Base-by-base conservation (phyloP, 2,113 vertebrate species). In the Labrus mixtus region DNA sequence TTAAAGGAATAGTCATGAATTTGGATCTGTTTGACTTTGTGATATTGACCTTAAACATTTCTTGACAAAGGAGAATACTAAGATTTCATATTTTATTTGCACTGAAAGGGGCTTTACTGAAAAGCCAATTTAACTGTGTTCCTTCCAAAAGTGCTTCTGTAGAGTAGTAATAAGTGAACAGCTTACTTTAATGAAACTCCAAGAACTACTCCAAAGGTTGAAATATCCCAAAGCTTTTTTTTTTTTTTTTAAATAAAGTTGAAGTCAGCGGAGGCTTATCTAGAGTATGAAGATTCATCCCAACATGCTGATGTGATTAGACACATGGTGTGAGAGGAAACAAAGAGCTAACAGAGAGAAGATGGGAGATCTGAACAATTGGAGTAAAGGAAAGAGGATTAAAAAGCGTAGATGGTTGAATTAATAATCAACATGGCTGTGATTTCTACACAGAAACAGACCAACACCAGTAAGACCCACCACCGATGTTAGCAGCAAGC, bases 401-500 rank as follows among this genome's bases (percentile, higher is more conserved):
- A 51, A 70, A 46, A 68, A 57, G 33, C 41, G 0, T 23, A 57
- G 8, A 67, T 10, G 56, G 76, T 84, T 83, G 72, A 41, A 58
- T 69, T 29, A 80, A 84, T 90, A 66, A 86, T 65, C 45, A 60
- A 50, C 46, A 74, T 37, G 37, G 79, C 70, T 50, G 45, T 46
- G 59, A 79, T 50, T 55, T 60, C 37, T 36, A 73, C 64, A 68
- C 15, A 66, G 39, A 19, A 62, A 82, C 64, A 76, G 71, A 73
- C 69, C 69, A 75, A 4, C 75, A 80, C 67, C 61, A 80, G 4
- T 3, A 48, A 46, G 45, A 78, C 79, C 89, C 79, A 75, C 68
- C 87, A 90, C 89, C 89, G 65, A 29, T 54, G 72, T 91, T 85
- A 91, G 79, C 74, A 54, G 64, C 59, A 37, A 71, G 61, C 69